phyloP scores from a whole-genome alignment of 2,888 invertebrate species.

The Fissipunctia ypsillon region DNA sequence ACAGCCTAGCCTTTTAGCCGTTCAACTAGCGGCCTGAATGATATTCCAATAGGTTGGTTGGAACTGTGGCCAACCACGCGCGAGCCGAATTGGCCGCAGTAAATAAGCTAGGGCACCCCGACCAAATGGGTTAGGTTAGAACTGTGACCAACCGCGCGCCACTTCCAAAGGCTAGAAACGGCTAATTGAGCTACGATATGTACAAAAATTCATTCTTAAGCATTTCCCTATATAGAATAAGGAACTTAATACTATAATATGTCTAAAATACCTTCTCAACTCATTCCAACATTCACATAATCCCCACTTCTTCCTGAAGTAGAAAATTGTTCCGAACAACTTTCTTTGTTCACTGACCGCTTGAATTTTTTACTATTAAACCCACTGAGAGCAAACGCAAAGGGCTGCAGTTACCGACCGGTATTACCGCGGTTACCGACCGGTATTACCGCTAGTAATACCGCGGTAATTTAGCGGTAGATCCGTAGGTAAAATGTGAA shows the following conservation, averaged over 20 bases:
- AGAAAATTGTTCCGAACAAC: conserved; percentile 86
- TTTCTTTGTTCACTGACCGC: conserved; percentile 88
- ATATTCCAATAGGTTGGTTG: too few relatives aligned
- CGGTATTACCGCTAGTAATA: conserved; percentile 51
- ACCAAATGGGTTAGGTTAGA: too few relatives aligned
- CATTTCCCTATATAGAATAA: background rate
- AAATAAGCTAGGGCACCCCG: too few relatives aligned
- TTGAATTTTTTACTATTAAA: conserved; percentile 86
- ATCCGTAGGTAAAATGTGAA: conserved; percentile 68
- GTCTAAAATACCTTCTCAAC: conserved; percentile 41
- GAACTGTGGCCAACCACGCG: too few relatives aligned
- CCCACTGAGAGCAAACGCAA: conserved; percentile 72
- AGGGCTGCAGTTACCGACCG: conserved; percentile 54
- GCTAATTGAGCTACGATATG: too few relatives aligned
- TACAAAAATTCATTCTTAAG: background rate
- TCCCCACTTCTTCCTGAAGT: conserved; percentile 84
- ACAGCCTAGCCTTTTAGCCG: too few relatives aligned
- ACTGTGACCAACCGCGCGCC: too few relatives aligned
- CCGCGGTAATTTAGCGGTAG: conserved; percentile 70
- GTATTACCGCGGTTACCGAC: conserved; percentile 47
- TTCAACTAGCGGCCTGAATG: too few relatives aligned
- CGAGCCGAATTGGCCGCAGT: too few relatives aligned
- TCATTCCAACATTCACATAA: conserved; percentile 64
- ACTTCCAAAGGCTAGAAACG: too few relatives aligned
- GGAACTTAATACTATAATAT: background rate